A percentile compares a stretch with the other conserved stretches of the same genome.
phyloP scores from a whole-genome alignment of 2,797 vertebrate genomes.

The Sebastes itinus region DNA sequence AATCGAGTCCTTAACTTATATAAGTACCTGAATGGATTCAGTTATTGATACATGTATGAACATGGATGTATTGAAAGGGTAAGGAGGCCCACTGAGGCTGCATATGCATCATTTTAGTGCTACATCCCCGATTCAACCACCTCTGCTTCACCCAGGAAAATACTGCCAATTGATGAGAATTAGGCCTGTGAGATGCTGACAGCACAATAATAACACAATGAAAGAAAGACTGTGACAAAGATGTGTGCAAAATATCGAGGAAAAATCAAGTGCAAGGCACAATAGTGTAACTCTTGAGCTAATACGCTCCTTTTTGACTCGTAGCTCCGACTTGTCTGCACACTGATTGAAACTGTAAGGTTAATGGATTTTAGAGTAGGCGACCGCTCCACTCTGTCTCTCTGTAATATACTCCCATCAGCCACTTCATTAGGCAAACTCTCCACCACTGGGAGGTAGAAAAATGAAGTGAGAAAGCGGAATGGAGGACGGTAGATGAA shows the following conservation, averaged over 20 bases:
- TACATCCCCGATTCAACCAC: neutral
- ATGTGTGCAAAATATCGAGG: constrained; percentile 21
- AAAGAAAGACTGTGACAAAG: constrained; percentile 8
- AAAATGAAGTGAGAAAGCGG: constrained; percentile 69
- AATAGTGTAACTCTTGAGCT: constrained; percentile 46
- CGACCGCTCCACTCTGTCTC: constrained; percentile 76
- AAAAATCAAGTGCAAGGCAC: constrained; percentile 29
- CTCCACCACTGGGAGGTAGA: constrained; percentile 67
- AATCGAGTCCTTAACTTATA: neutral
- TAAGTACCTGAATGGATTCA: neutral
- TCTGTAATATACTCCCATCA: constrained; percentile 81
- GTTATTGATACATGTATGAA: neutral
- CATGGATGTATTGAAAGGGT: neutral
- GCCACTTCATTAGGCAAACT: constrained; percentile 79
- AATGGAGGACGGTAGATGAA: constrained; percentile 58
- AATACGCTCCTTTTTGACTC: constrained; percentile 60
- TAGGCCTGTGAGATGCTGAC: neutral
- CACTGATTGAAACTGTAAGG: constrained; percentile 77
- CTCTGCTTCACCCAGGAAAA: neutral
- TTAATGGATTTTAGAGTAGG: constrained; percentile 82
- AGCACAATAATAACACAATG: neutral
- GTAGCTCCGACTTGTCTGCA: constrained; percentile 63
- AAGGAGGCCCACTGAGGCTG: neutral
- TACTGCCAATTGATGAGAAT: neutral
- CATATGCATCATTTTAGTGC: neutral